Percentiles rank a stretch among this genome's conserved stretches.
These are phyloP conservation scores for Drosophila rufa DNA, from an alignment of 1,140 invertebrate species.

Conservation along the genomic window DNA sequence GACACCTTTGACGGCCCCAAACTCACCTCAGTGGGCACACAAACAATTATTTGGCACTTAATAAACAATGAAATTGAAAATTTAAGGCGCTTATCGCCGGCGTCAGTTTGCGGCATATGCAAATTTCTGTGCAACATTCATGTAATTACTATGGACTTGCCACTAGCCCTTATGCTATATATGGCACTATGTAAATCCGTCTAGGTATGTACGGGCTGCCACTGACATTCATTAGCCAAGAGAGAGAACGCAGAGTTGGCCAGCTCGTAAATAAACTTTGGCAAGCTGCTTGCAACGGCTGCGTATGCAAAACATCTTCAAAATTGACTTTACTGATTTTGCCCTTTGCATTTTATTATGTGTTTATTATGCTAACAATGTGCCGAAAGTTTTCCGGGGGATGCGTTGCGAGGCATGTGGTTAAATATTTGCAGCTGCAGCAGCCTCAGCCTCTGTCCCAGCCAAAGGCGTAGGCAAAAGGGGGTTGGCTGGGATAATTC, in stretches of 20 bases:
- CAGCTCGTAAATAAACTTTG: slow-evolving; percentile 59
- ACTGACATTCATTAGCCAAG: slow-evolving; percentile 64
- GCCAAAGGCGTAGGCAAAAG: slow-evolving; percentile 29
- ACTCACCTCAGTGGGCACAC: slow-evolving; percentile 12
- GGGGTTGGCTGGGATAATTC: background rate
- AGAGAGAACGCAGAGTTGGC: slow-evolving; percentile 21
- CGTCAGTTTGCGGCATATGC: slow-evolving; percentile 63
- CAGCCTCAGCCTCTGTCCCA: slow-evolving; percentile 6
- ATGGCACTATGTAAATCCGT: slow-evolving; percentile 22
- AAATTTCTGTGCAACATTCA: slow-evolving; percentile 68
- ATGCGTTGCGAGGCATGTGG: slow-evolving; percentile 27
- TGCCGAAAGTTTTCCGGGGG: slow-evolving; percentile 59
- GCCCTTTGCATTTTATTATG: slow-evolving; percentile 74
- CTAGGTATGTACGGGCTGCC: slow-evolving; percentile 10
- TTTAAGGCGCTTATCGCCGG: slow-evolving; percentile 74
- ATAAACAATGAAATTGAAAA: slow-evolving; percentile 84
- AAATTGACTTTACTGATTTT: slow-evolving; percentile 82
- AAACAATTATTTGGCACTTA: slow-evolving; percentile 80
- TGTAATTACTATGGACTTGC: slow-evolving; percentile 64
- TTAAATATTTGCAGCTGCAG: slow-evolving; percentile 51
- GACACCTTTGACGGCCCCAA: slow-evolving; percentile 66
- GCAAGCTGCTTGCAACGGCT: slow-evolving; percentile 29
- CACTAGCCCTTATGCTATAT: slow-evolving; percentile 44
- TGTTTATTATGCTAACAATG: slow-evolving; percentile 82
- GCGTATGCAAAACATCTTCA: slow-evolving; percentile 70